Base-by-base conservation (phyloP, 2,888 invertebrate genomes). In the Diabrotica balteata region DNA sequence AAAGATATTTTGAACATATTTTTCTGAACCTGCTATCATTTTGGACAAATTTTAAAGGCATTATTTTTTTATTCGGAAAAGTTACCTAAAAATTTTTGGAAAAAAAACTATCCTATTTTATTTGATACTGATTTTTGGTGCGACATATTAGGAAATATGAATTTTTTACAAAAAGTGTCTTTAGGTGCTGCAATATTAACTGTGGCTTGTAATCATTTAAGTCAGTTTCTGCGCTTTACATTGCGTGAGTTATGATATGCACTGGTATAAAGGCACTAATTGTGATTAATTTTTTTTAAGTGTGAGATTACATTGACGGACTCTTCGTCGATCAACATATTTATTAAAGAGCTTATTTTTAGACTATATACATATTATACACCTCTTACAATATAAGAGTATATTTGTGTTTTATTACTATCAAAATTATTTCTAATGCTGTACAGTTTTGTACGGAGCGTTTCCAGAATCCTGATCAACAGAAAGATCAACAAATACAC, bases 291-390 rank as follows among this genome's bases (percentile, higher is more conserved):
- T 11, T 17, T 17, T 57, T 50, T n/a, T 57, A 45, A 67, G 53
- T 54, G 32, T 65, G 68, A 68, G 68, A 68, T 68, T 68, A 68
- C 45, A 67, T 47, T 42, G 44, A 45, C 45, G 55, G 17, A 68
- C 49, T 58, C 59, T 65, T 64, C 44, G 60, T 50, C 44, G 43
- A 65, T 50, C 42, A 50, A 61, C 61, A 64, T 63, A 63, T 66
- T 62, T 62, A 67, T 63, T 59, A 49, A 68, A 59, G 53, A 68
- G 68, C 62, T 66, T 68, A 68, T 68, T 68, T 68, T 68, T 62
- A 61, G 65, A 68, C 49, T 66, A 50, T 54, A 65, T 65, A 66
- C 58, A 65, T 44, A 54, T 32, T 58, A 42, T 51, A 55, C 45
- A 57, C 43, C 32, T 54, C 42, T 51, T 53, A 54, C 51, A 57